phyloP scores from a whole-genome alignment of 2,888 invertebrate species.

The Scaptomyza tumidula region DNA sequence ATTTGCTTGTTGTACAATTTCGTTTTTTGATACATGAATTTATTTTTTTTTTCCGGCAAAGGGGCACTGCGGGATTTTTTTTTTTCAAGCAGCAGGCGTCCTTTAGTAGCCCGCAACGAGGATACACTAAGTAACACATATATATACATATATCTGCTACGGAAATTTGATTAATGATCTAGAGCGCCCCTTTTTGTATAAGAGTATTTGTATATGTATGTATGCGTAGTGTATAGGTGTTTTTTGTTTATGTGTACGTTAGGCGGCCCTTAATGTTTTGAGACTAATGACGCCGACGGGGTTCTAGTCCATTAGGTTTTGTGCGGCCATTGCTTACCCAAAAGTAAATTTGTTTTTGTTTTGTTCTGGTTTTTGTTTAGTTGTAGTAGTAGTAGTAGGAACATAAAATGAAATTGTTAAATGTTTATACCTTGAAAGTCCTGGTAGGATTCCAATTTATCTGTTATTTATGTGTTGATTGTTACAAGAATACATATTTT shows the following conservation, averaged over 20 bases:
- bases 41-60: constrained; percentile 21
- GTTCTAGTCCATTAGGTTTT: constrained; percentile 74
- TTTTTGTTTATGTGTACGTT: constrained; percentile 2
- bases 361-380: constrained; percentile 26
- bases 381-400: constrained; percentile 33
- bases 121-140: constrained; percentile 32
- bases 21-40: constrained; percentile 73
- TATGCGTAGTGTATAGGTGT: background rate
- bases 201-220: background rate
- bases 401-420: constrained; percentile 74
- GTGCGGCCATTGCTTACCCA: constrained; percentile 64
- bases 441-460: constrained; percentile 85
- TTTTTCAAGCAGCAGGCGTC: constrained; percentile 57
- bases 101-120: constrained; percentile 52
- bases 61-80: constrained; percentile 40
- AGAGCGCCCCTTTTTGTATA: constrained; percentile 38
- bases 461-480: constrained; percentile 80
- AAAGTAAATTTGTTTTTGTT: constrained; percentile 45
- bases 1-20: constrained; percentile 80
- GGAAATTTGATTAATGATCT: constrained; percentile 78
- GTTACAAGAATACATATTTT: constrained; percentile 68
- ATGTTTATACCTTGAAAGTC: constrained; percentile 85
- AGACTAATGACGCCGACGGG: constrained; percentile 69
- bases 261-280: constrained; percentile 29
- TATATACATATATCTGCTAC: constrained; percentile 36